Conservation (phyloP, 1,140 invertebrate species). For the Hylaeus anthracinus region DNA sequence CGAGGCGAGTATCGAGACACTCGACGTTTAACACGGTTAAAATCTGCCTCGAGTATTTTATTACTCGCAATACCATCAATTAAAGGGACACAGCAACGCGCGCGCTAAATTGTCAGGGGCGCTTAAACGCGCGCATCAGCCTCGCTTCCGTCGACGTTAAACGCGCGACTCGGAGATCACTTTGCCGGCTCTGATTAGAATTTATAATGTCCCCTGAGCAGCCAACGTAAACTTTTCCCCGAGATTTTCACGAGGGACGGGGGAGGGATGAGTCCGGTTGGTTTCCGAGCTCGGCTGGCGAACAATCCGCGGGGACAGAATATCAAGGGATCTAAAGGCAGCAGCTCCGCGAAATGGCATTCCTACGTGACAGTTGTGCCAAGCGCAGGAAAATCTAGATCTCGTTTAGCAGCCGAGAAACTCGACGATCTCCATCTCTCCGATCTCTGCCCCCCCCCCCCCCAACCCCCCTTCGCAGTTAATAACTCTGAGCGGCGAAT, state of each 20-base stretch:
- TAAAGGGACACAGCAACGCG: too few species aligned
- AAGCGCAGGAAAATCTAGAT: constrained; percentile 58
- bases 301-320: constrained; percentile 23
- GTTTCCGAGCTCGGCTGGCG: background rate
- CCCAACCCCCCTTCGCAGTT: constrained; percentile 26
- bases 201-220: background rate
- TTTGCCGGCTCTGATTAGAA: constrained; percentile 5
- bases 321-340: constrained; percentile 44
- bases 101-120: too few species aligned
- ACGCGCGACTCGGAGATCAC: constrained; percentile 14
- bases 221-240: background rate
- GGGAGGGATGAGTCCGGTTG: background rate
- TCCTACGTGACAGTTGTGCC: constrained; percentile 59
- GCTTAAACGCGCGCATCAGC: too few species aligned
- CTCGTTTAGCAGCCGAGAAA: constrained; percentile 59
- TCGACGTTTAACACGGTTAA: too few species aligned
- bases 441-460: constrained; percentile 6
- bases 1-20: too few species aligned
- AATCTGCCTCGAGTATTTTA: too few species aligned
- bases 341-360: constrained; percentile 50
- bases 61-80: too few species aligned
- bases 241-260: background rate
- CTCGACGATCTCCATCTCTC: constrained; percentile 44
- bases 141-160: background rate
- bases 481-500: constrained; percentile 61